These are phyloP conservation scores for Eupithecia subfuscata DNA, from an alignment of 2,888 invertebrate species.

Conservation along the genomic window DNA sequence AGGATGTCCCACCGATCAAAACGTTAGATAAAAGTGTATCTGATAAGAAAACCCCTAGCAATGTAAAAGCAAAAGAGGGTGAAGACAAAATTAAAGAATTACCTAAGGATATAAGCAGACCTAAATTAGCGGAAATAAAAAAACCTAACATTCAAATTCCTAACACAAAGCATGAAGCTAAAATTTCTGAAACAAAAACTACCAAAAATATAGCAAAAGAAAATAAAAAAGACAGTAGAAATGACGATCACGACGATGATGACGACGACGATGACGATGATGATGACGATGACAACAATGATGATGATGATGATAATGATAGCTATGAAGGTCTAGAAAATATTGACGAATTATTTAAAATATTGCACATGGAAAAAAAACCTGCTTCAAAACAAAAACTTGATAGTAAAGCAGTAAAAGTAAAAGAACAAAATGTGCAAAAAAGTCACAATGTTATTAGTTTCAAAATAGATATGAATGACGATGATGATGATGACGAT, in stretches of 20 bases:
- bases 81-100: conserved; percentile 43
- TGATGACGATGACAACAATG: conserved; percentile 38
- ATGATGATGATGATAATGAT: conserved; percentile 48
- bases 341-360: conserved; percentile 43
- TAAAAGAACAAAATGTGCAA: conserved; percentile 14
- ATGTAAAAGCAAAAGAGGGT: conserved; percentile 35
- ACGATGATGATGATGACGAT: conserved; percentile 51
- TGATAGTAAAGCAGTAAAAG: conserved; percentile 20
- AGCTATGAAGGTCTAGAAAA: conserved; percentile 44
- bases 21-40: conserved; percentile 38
- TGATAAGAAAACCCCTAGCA: conserved; percentile 22
- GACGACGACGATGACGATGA: conserved; percentile 39
- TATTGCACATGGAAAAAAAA: conserved; percentile 44
- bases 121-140: conserved; percentile 16
- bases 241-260: conserved; percentile 39
- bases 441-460: conserved; percentile 34
- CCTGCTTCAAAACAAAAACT: conserved; percentile 39
- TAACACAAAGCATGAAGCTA: neutral
- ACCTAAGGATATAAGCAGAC: conserved; percentile 13
- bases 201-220: conserved; percentile 22
- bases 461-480: conserved; percentile 29
- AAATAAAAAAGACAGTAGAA: conserved; percentile 33
- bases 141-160: conserved; percentile 12
- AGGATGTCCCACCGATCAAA: conserved; percentile 46
- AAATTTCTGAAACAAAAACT: conserved; percentile 6